Percentiles rank a stretch among this genome's conserved stretches.
phyloP scores from a whole-genome alignment of 1,140 invertebrate species.

The Drosophila kohkoa region DNA sequence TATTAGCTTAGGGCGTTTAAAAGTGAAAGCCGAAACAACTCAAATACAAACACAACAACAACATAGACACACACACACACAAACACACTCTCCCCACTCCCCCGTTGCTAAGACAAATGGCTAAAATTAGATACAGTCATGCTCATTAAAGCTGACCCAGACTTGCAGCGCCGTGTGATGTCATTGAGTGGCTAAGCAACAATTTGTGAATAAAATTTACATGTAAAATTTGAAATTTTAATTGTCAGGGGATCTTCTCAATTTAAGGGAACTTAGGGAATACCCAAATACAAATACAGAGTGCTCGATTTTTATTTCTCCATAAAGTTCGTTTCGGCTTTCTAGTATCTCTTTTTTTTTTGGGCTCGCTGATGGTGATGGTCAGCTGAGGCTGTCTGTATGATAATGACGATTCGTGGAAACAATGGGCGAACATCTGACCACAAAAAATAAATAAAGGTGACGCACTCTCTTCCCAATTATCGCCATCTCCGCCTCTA shows the following conservation, averaged over 20 bases:
- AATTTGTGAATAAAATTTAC: constrained; percentile 12
- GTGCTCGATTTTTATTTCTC: background rate
- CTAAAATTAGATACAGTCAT: constrained; percentile 34
- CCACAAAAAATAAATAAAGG: constrained; percentile 13
- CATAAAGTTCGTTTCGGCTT: constrained; percentile 10
- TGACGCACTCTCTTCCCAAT: constrained; percentile 38
- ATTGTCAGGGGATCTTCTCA: background rate
- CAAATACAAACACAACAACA: background rate
- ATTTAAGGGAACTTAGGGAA: background rate
- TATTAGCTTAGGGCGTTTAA: background rate
- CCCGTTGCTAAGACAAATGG: constrained; percentile 1
- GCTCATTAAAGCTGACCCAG: constrained; percentile 13
- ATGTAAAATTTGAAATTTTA: constrained; percentile 20
- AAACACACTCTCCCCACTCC: background rate
- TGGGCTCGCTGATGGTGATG: background rate
- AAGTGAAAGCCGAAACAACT: constrained; percentile 32
- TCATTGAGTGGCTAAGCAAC: constrained; percentile 10
- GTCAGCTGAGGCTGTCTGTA: constrained; percentile 19
- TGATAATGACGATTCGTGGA: constrained; percentile 42
- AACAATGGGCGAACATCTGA: constrained; percentile 11
- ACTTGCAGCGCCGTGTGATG: constrained; percentile 1
- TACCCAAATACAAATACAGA: constrained; percentile 2
- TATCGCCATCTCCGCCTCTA: constrained; percentile 14
- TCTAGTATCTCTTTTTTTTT: background rate
- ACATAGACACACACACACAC: background rate